Evolutionary conservation across 2,888 invertebrate genomes (phyloP), one percentile per base, ranked within the genome.

Genomic region (Cephus pulcher): DNA sequence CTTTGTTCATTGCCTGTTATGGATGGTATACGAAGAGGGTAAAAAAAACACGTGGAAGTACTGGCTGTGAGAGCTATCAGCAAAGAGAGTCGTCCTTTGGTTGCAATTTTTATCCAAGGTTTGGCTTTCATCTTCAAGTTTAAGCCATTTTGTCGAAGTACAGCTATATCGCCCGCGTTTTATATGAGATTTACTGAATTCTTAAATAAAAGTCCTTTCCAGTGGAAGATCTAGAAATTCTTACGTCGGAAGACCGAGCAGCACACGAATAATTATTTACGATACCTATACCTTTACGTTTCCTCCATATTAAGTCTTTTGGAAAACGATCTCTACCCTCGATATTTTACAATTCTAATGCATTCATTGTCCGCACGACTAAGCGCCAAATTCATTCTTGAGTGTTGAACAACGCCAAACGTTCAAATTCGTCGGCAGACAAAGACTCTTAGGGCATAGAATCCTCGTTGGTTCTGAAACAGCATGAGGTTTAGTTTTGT

Each of bases 271-370:
- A 15, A 23, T 23, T 56, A 56, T 56, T 56, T 23, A 9, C 12
- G 32, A 15, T 30, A 32, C 15, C 32, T 32, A 33, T 71, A 74
- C 34, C 23, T 0, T 74, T 74, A n/a, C 15, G 23, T 34, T 30
- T 34, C 0, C 74, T 34, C n/a, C 6, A 11, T 23, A 3, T 74
- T 11, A 30, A 0, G 35, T 3, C 23, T 33, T 74, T 74, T 11
- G 74, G 23, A 30, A 34, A 56, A 6, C 23, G 6, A 23, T 56
- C 6, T 23, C 2, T 23, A 56, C 40, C 74, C 32, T 74, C 33
- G 32, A 71, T 71, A 71, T 71, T 33, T 71, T 33, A 71, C 71
- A 33, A 71, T 32, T 71, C 71, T 71, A 71, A 71, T 71, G 32
- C 71, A 71, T 71, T 71, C 12, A 15, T 32, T 33, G 71, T 71